phyloP scores from a whole-genome alignment of 2,888 invertebrate genomes.

The Hypomecis punctinalis region DNA sequence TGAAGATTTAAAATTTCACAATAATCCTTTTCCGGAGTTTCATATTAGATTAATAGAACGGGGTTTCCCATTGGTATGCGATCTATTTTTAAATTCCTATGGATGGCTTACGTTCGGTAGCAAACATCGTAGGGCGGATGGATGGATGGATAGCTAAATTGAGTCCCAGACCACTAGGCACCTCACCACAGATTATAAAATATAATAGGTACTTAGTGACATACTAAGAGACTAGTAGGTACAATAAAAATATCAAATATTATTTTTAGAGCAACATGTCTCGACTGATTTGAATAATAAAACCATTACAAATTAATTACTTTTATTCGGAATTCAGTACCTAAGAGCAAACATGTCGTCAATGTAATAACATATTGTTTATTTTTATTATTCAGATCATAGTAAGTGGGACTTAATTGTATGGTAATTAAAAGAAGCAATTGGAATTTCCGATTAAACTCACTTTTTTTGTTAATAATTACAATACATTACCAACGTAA shows the following conservation, averaged over 20 bases:
- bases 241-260: slow-evolving; percentile 5
- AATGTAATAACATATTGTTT: slow-evolving; percentile 2
- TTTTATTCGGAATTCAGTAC: slow-evolving; percentile 11
- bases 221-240: neutral
- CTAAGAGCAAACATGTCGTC: slow-evolving; percentile 4
- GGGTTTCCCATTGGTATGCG: too few species aligned
- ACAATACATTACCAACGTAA: neutral
- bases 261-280: slow-evolving; percentile 18
- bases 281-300: slow-evolving; percentile 32
- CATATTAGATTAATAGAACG: too few species aligned
- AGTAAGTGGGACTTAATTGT: slow-evolving; percentile 11
- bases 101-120: too few species aligned
- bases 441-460: slow-evolving; percentile 17
- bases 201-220: neutral
- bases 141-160: too few species aligned
- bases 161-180: too few species aligned
- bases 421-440: slow-evolving; percentile 20
- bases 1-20: too few species aligned
- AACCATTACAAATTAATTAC: slow-evolving; percentile 29
- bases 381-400: slow-evolving; percentile 6
- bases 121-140: too few species aligned
- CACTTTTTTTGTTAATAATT: neutral
- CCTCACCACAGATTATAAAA: too few species aligned
- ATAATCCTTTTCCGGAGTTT: too few species aligned
- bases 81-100: too few species aligned